Percentiles rank a stretch among this genome's conserved stretches.
Conservation (phyloP, 2,888 invertebrate genomes). For the Chaetogeoica ovagalla region DNA sequence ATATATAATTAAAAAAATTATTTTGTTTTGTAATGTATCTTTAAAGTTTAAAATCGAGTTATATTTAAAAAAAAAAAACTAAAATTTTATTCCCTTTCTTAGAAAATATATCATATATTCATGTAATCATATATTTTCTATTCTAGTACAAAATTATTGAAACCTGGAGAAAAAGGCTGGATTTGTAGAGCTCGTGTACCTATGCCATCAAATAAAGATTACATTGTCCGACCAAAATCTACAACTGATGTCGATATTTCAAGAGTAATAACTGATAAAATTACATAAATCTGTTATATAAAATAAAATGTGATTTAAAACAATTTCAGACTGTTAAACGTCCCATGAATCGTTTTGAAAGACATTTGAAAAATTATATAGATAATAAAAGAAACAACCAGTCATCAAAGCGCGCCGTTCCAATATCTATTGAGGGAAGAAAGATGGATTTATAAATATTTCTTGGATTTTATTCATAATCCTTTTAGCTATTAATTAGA, state of each 20-base stretch:
- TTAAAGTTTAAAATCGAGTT: no score
- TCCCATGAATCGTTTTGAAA: conserved; percentile 85
- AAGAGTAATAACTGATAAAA: conserved; percentile 68
- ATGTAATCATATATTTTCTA: conserved; percentile 3
- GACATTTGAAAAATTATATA: conserved; percentile 87
- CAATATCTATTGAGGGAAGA: conserved; percentile 94
- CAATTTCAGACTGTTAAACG: conserved; percentile 73
- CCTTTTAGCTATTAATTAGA: background rate
- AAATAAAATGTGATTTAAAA: conserved; percentile 31
- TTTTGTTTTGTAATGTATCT: no score
- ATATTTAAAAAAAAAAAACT: no score
- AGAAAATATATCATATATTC: no score
- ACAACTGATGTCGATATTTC: conserved; percentile 85
- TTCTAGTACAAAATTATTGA: conserved; percentile 65
- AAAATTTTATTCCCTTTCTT: no score
- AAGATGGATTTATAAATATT: conserved; percentile 86
- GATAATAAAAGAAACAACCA: conserved; percentile 81
- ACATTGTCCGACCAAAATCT: conserved; percentile 91
- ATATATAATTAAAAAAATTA: no score
- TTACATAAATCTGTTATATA: conserved; percentile 11
- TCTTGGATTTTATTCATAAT: background rate
- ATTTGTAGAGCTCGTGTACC: conserved; percentile 93
- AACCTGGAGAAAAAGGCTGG: conserved; percentile 96
- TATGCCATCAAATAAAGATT: conserved; percentile 92
- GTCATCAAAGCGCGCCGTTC: conserved; percentile 76